Evolutionary conservation across 2,888 invertebrate species (phyloP).

Genomic region (Lepidocyrtinus sp.): DNA sequence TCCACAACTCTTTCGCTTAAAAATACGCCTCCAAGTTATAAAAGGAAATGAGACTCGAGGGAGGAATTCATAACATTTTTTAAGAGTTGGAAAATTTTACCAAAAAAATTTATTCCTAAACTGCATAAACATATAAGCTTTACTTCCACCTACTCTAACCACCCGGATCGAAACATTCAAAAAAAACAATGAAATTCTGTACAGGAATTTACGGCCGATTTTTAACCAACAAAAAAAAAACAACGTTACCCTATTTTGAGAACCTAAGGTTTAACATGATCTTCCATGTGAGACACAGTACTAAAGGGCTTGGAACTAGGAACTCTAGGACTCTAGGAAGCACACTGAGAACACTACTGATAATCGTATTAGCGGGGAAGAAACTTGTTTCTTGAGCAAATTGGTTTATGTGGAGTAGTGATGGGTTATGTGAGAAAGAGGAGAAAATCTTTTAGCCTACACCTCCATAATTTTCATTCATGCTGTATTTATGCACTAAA

Average conservation of each 20-base stretch:
- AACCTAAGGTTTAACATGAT: no score
- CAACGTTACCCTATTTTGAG: no score
- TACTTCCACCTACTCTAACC: constrained; percentile 20
- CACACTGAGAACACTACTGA: no score
- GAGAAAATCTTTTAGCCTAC: constrained; percentile 1
- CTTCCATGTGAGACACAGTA: no score
- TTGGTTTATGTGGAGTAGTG: constrained; percentile 13
- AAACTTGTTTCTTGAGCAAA: constrained; percentile 7
- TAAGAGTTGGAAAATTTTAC: constrained; percentile 45
- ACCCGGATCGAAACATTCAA: background rate
- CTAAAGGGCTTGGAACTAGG: no score
- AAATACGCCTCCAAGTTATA: constrained; percentile 56
- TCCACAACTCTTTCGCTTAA: constrained; percentile 22
- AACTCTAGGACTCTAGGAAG: no score
- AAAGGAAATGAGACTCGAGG: constrained; percentile 60
- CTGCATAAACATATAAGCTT: no score
- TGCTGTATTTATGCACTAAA: constrained; percentile 10
- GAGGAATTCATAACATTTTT: constrained; percentile 62
- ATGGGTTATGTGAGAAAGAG: background rate
- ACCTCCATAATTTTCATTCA: constrained; percentile 10
- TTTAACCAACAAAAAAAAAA: constrained; percentile 4
- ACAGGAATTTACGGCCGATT: background rate
- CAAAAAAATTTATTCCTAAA: no score
- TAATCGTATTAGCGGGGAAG: constrained; percentile 3
- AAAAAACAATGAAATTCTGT: constrained; percentile 6